Evolutionary conservation across 2,113 vertebrate genomes (phyloP).

Genomic region (Murina feae): DNA sequence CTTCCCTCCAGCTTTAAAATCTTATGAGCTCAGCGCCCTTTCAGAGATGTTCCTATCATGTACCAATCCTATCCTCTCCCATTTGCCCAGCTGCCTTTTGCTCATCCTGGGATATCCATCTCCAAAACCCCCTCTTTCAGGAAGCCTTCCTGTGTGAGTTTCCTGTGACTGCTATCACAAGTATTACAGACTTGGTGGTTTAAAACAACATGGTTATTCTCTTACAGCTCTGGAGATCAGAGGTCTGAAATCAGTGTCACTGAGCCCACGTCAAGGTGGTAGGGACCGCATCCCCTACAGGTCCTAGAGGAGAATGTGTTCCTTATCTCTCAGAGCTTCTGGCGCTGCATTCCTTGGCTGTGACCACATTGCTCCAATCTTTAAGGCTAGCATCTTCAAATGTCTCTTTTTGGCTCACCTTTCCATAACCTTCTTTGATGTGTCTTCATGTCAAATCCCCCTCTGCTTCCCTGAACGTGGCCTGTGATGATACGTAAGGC

Average conservation of each 20-base stretch:
- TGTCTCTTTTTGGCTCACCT: neutral
- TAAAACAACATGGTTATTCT: neutral
- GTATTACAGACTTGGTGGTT: neutral
- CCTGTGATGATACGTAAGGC: neutral
- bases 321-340: neutral
- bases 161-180: neutral
- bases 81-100: neutral
- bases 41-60: neutral
- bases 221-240: neutral
- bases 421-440: neutral
- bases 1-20: neutral
- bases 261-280: neutral
- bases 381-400: neutral
- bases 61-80: neutral
- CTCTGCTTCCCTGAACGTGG: neutral
- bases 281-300: accelerated
- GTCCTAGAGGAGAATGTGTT: neutral
- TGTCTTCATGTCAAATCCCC: neutral
- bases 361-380: accelerated
- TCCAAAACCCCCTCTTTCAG: neutral
- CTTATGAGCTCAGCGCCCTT: neutral
- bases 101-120: neutral
- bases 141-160: neutral
- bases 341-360: neutral
- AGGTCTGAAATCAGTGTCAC: neutral